These are phyloP conservation scores for Drosophila serrata DNA, from an alignment of 1,140 invertebrate species.

Conservation along the genomic window DNA sequence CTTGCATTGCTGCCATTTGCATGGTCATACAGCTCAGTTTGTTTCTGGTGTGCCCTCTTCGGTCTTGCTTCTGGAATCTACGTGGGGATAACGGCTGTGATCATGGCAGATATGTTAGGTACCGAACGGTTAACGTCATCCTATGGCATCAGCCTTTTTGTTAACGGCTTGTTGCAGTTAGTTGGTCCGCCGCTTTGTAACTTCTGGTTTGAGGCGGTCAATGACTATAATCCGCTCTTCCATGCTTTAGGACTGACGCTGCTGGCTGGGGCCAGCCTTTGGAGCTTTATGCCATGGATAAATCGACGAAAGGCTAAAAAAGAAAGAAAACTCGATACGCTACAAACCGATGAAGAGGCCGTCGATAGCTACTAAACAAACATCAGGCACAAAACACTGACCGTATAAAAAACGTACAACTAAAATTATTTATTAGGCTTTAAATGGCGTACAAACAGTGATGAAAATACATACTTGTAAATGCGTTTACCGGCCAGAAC, in stretches of 20 bases:
- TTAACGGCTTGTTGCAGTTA: conserved; percentile 92
- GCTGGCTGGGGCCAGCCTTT: conserved; percentile 90
- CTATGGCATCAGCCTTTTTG: conserved; percentile 93
- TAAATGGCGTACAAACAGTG: conserved; percentile 62
- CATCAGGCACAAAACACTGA: conserved; percentile 5
- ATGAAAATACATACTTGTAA: conserved; percentile 8
- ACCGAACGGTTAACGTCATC: conserved; percentile 93
- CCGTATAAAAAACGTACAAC: conserved; percentile 63
- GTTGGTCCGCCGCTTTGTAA: conserved; percentile 93
- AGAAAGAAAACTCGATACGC: conserved; percentile 49
- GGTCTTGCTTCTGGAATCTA: conserved; percentile 94
- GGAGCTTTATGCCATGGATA: conserved; percentile 91
- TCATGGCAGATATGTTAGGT: conserved; percentile 94
- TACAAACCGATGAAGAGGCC: conserved; percentile 63
- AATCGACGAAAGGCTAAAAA: conserved; percentile 72
- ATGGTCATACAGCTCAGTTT: conserved; percentile 87
- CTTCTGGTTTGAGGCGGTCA: conserved; percentile 88
- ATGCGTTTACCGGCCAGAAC: conserved; percentile 6
- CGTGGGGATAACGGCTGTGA: conserved; percentile 93
- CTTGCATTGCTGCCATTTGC: conserved; percentile 90
- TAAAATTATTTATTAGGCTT: conserved; percentile 67
- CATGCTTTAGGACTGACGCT: conserved; percentile 90
- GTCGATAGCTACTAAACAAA: conserved; percentile 49
- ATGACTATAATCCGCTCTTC: conserved; percentile 90
- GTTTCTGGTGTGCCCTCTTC: conserved; percentile 90